Conservation (phyloP, 2,113 vertebrate genomes). For the Scophthalmus maximus region DNA sequence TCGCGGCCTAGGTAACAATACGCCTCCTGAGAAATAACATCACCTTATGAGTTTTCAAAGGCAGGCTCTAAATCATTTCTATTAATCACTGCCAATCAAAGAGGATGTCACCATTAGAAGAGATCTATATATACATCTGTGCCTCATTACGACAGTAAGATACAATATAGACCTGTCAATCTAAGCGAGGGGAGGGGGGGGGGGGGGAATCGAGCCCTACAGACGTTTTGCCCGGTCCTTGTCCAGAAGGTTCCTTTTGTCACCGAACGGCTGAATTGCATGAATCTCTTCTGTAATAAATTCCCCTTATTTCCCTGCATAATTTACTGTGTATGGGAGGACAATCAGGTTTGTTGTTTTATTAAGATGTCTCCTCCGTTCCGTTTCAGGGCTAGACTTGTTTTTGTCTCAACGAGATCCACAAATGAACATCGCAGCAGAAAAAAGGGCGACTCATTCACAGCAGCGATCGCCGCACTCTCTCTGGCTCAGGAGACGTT, state of each 20-base stretch:
- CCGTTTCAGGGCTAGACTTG: not conserved
- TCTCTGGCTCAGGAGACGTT: slow-evolving; percentile 5
- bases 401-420: not conserved
- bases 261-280: not conserved
- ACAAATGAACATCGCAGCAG: not conserved
- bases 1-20: slow-evolving; percentile 15
- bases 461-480: slow-evolving; percentile 5
- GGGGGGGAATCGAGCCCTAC: too few species aligned
- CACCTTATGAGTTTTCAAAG: slow-evolving; percentile 63
- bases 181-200: too few species aligned
- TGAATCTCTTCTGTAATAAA: not conserved
- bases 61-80: slow-evolving; percentile 39
- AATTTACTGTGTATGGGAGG: not conserved
- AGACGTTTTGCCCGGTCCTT: not conserved
- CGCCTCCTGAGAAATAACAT: slow-evolving; percentile 37
- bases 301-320: not conserved
- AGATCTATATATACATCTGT: slow-evolving; percentile 24
- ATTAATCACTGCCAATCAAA: slow-evolving; percentile 55
- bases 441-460: not conserved
- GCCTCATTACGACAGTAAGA: not conserved
- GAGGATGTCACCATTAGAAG: slow-evolving; percentile 31
- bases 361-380: not conserved
- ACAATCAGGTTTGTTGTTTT: not conserved
- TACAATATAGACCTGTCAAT: slow-evolving; percentile 20
- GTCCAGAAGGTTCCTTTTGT: not conserved